A percentile compares a stretch with the other conserved stretches of the same genome.
These are phyloP conservation scores for Mobula hypostoma DNA, from an alignment of 2,113 vertebrate genomes.

Conservation along the genomic window DNA sequence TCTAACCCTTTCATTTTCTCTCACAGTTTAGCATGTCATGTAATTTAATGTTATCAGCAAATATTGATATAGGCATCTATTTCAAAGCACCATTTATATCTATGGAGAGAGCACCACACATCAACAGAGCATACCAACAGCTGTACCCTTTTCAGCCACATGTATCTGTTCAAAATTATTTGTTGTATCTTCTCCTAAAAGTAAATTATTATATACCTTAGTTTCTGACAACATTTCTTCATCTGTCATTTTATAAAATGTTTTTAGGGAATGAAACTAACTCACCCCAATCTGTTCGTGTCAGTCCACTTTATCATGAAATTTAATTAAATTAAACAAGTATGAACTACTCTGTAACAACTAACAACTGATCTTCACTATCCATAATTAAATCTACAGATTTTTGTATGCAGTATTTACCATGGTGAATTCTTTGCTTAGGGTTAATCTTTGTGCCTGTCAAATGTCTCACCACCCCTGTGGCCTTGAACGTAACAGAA, in stretches of 20 bases:
- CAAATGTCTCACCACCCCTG: too few species aligned
- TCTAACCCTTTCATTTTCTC: neutral
- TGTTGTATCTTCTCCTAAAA: neutral
- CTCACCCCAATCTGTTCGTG: neutral
- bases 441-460: too few species aligned
- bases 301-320: neutral
- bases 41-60: neutral
- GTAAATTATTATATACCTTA: neutral
- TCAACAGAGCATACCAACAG: neutral
- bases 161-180: neutral
- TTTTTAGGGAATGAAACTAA: neutral
- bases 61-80: conserved; percentile 1
- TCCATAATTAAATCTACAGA: neutral
- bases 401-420: neutral
- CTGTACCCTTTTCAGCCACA: neutral
- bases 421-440: neutral
- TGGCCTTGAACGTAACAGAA: too few species aligned
- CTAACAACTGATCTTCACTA: neutral
- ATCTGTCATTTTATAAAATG: neutral
- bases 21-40: neutral
- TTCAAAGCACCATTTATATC: neutral
- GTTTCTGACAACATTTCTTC: neutral
- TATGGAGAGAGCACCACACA: neutral
- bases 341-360: neutral
- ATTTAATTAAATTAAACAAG: neutral